A percentile compares a stretch with the other conserved stretches of the same genome.
These are phyloP conservation scores for Galagoides demidoff DNA, from an alignment of 2,797 vertebrate genomes.

Conservation along the genomic window DNA sequence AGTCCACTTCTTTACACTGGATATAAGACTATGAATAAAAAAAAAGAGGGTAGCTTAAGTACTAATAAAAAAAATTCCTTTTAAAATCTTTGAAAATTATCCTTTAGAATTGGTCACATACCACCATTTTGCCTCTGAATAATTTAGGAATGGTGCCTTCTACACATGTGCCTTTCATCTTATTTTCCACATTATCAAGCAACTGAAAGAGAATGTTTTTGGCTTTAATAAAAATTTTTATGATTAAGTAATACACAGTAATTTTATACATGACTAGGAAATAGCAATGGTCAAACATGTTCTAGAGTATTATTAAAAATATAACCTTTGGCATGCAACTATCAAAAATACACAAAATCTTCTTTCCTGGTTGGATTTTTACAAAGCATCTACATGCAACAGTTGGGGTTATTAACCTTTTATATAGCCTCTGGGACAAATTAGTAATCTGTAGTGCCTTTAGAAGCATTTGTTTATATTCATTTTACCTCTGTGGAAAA, in stretches of 20 bases:
- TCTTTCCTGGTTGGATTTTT: constrained; percentile 73
- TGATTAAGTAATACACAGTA: not conserved
- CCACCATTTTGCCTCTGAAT: constrained; percentile 99
- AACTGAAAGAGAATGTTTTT: constrained; percentile 90
- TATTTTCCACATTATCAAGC: constrained; percentile 99
- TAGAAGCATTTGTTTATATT: constrained; percentile 78
- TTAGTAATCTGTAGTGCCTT: constrained; percentile 80
- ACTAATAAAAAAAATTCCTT: not conserved
- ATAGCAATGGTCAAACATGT: constrained; percentile 62
- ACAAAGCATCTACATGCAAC: constrained; percentile 80
- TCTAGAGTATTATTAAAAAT: constrained; percentile 71
- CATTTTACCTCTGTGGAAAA: constrained; percentile 82
- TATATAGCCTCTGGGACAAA: constrained; percentile 75
- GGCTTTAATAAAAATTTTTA: not conserved
- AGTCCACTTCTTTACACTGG: constrained; percentile 99
- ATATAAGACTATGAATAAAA: constrained; percentile 94
- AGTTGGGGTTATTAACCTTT: constrained; percentile 81
- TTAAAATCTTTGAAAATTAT: not conserved
- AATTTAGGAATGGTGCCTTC: constrained; percentile 99
- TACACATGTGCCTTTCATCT: constrained; percentile 99
- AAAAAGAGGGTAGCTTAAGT: not conserved
- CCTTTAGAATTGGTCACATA: constrained; percentile 85
- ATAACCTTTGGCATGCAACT: constrained; percentile 81
- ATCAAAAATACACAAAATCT: constrained; percentile 74
- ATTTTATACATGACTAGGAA: constrained; percentile 55